phyloP scores from a whole-genome alignment of 2,797 vertebrate species.

The Hydrocynus forskahlii region DNA sequence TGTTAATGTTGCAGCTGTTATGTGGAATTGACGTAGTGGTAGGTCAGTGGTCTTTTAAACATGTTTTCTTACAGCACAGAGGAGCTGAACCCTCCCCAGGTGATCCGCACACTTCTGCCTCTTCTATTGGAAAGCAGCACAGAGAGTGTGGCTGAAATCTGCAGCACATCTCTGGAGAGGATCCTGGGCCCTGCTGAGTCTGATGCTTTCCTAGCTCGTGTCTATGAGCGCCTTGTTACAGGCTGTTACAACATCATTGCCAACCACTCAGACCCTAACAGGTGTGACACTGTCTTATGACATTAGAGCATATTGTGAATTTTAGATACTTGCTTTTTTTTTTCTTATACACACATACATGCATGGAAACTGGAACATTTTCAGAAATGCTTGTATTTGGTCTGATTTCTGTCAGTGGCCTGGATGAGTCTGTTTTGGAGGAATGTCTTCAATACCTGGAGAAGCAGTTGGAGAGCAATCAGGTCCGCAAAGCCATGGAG shows the following conservation, averaged over 20 bases:
- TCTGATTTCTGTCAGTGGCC: slow-evolving; percentile 77
- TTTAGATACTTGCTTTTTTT: no score
- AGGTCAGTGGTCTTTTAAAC: neutral
- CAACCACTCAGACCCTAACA: slow-evolving; percentile 91
- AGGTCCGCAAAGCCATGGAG: slow-evolving; percentile 98
- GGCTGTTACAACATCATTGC: slow-evolving; percentile 98
- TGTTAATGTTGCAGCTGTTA: neutral
- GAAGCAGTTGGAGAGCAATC: slow-evolving; percentile 94
- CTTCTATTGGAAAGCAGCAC: slow-evolving; percentile 95
- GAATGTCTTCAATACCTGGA: slow-evolving; percentile 97
- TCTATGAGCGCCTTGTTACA: slow-evolving; percentile 93
- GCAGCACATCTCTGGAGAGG: slow-evolving; percentile 92
- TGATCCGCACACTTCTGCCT: slow-evolving; percentile 88
- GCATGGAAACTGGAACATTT: neutral
- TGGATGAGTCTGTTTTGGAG: slow-evolving; percentile 94
- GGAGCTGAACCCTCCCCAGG: slow-evolving; percentile 89
- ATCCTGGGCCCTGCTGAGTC: slow-evolving; percentile 95
- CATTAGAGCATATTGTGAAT: neutral
- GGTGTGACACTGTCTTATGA: slow-evolving; percentile 71
- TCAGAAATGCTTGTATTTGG: neutral
- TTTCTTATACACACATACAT: neutral
- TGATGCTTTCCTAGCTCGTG: slow-evolving; percentile 91
- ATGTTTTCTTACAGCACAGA: slow-evolving; percentile 81
- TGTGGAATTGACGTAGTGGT: no score
- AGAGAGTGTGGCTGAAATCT: slow-evolving; percentile 94